Evolutionary conservation across 2,888 invertebrate genomes (phyloP), one percentile per base, ranked within the genome.

Genomic region (Nowickia ferox): DNA sequence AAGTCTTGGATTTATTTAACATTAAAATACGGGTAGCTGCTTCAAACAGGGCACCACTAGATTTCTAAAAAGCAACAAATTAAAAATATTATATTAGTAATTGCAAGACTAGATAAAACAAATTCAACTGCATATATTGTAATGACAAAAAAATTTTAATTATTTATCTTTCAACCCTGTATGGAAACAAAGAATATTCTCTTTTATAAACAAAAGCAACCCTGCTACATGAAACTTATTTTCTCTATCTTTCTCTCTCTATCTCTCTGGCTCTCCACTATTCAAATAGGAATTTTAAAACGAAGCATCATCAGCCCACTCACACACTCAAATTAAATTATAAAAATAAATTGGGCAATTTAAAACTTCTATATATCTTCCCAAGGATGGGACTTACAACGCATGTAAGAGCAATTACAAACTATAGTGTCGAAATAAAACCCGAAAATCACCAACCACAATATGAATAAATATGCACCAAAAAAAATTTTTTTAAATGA

Each of bases 91-190:
- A 19, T 53, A 55, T 53, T 44, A 71, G 38, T 63, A 53, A 44
- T 63, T 53, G 9, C 13, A 19, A 40, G 17, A 53, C 59, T 42
- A 19, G 9, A 57, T 66, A 66, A 53, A 76, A 71, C 8, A 55
- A 11, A 51, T 68, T 51, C 1, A 68, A 48, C 59, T 68, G 48
- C 46, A 40, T 68, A 40, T 68, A 48, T 59, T 68, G 9, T 51
- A 22, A 44, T 40, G 30, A 55, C 68, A 66, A 57, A 55, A 22
- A 22, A 55, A 11, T 57, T 71, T 40, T 9, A 48, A 17, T 72
- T 55, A 10, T 65, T 30, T 74, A 17, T 77, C 40, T 77, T 22
- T 68, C 68, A 30, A 68, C 77, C 77, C 77, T 59, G 19, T 44
- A 30, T 57, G 0, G 5, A 38, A 44, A 78, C 5, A 40, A 46